These are phyloP conservation scores for Cynocephalus volans DNA, from an alignment of 2,113 vertebrate genomes.

Conservation along the genomic window DNA sequence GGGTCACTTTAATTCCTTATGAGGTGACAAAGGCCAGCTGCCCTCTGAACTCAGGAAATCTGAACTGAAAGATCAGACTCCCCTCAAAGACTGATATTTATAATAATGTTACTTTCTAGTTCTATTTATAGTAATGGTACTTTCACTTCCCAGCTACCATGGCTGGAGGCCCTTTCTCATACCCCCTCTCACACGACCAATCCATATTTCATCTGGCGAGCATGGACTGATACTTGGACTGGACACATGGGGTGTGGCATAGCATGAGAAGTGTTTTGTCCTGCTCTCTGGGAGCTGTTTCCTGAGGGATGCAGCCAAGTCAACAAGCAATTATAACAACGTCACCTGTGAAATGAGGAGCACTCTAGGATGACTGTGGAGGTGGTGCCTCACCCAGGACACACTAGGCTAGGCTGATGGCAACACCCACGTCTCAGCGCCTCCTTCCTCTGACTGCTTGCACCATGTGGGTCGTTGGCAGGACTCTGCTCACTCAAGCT, in stretches of 20 bases:
- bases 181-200: not conserved
- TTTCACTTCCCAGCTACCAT: not conserved
- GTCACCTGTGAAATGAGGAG: accelerated
- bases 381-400: not conserved
- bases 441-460: not conserved
- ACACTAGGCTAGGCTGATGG: accelerated
- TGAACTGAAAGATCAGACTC: not conserved
- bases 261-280: not conserved
- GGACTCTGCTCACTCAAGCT: not conserved
- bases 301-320: not conserved
- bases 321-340: not conserved
- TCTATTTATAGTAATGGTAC: not conserved
- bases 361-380: accelerated
- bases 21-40: not conserved
- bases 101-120: not conserved
- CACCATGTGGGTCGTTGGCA: not conserved
- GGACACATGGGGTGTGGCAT: accelerated
- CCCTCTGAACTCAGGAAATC: not conserved
- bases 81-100: not conserved
- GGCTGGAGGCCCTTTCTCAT: not conserved
- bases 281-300: not conserved
- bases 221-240: accelerated
- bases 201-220: not conserved
- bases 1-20: not conserved
- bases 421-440: not conserved